Percentiles rank a stretch among this genome's conserved stretches.
Conservation (phyloP, 2,113 vertebrate genomes). For the pig (Sus scrofa) region T2T-Sscrofa CM000821.6:56570501-56571000, state of each 20-base stretch:
- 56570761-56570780: neutral
- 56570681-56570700: constrained; percentile 4
- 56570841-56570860: neutral
- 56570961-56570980: neutral
- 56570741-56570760: neutral
- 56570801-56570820: neutral
- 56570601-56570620: neutral
- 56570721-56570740: neutral
- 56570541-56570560: constrained; percentile 53
- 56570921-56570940: neutral
- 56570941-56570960: neutral
- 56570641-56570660: neutral
- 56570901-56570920: neutral
- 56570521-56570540: constrained; percentile 54
- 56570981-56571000: neutral
- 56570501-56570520: constrained; percentile 35
- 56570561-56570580: neutral
- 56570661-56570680: constrained; percentile 20
- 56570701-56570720: neutral
- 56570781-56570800: neutral
- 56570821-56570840: neutral
- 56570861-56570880: neutral
- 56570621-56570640: neutral
- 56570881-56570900: constrained; percentile 6
- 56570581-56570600: constrained; percentile 13